Percentiles rank a stretch among this genome's conserved stretches.
phyloP scores from a whole-genome alignment of 2,888 invertebrate genomes.

The Eupithecia insigniata region DNA sequence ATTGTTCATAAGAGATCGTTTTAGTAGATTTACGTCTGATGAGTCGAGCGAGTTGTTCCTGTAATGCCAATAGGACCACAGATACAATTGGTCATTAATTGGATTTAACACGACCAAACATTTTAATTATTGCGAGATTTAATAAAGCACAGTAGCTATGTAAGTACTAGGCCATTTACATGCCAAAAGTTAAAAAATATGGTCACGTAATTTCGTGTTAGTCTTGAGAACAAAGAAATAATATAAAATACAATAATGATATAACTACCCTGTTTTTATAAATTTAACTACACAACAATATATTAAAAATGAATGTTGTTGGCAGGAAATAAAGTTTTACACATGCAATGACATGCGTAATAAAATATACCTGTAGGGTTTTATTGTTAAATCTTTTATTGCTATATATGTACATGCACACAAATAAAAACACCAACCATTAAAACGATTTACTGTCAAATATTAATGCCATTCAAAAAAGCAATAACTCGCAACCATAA shows the following conservation, averaged over 20 bases:
- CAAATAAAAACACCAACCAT: conserved; percentile 35
- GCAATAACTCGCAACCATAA: conserved; percentile 28
- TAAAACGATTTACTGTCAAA: conserved; percentile 36
- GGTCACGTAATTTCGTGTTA: not conserved
- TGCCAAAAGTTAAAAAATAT: not conserved
- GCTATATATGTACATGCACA: not conserved
- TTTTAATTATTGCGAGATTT: not conserved
- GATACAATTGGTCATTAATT: conserved; percentile 77
- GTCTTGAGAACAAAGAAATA: not conserved
- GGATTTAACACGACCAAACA: not conserved
- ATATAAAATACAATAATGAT: not conserved
- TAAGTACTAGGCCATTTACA: not conserved
- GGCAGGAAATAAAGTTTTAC: not conserved
- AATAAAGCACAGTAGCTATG: not conserved
- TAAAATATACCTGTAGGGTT: not conserved
- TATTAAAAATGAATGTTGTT: not conserved
- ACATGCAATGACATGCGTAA: not conserved
- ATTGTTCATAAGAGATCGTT: conserved; percentile 64
- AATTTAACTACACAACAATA: not conserved
- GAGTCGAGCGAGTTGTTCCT: conserved; percentile 55
- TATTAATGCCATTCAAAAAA: conserved; percentile 32
- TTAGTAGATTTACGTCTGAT: conserved; percentile 81
- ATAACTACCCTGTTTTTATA: not conserved
- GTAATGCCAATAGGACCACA: conserved; percentile 55
- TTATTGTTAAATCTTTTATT: conserved; percentile 3